Conservation (phyloP, 2,888 invertebrate genomes). For the Spicauda simplicius region DNA sequence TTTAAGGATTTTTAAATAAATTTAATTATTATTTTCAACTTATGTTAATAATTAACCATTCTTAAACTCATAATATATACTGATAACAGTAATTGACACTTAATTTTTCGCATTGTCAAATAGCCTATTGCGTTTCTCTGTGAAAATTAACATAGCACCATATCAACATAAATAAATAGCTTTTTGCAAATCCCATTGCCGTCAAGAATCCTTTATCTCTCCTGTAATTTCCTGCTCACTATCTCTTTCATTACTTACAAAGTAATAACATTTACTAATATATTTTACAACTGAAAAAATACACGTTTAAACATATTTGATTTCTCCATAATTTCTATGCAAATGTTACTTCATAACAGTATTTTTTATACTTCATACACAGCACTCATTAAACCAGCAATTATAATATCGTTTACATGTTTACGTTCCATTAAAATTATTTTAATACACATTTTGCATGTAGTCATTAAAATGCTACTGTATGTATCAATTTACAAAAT, state of each 20-base stretch:
- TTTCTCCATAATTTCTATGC: background rate
- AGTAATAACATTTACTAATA: too few relatives aligned
- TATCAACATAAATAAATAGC: too few relatives aligned
- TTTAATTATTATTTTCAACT: too few relatives aligned
- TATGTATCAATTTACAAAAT: conserved; percentile 16
- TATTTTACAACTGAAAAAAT: background rate
- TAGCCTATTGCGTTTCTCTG: too few relatives aligned
- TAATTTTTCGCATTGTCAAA: too few relatives aligned
- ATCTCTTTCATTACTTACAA: background rate
- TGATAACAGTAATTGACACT: too few relatives aligned
- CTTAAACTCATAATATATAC: too few relatives aligned
- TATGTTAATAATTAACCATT: too few relatives aligned
- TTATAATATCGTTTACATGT: conserved; percentile 27
- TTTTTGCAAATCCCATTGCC: too few relatives aligned
- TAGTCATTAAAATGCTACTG: conserved; percentile 1
- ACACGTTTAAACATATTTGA: background rate
- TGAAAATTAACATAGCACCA: too few relatives aligned
- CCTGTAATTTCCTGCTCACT: background rate
- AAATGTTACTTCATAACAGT: background rate
- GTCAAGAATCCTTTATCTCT: too few relatives aligned
- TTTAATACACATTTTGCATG: conserved; percentile 24
- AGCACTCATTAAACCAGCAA: conserved; percentile 13
- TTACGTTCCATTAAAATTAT: conserved; percentile 14
- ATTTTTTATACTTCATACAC: conserved; percentile 7
- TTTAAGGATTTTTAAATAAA: too few relatives aligned